phyloP scores from a whole-genome alignment of 2,888 invertebrate species.

The Acronicta leporina region DNA sequence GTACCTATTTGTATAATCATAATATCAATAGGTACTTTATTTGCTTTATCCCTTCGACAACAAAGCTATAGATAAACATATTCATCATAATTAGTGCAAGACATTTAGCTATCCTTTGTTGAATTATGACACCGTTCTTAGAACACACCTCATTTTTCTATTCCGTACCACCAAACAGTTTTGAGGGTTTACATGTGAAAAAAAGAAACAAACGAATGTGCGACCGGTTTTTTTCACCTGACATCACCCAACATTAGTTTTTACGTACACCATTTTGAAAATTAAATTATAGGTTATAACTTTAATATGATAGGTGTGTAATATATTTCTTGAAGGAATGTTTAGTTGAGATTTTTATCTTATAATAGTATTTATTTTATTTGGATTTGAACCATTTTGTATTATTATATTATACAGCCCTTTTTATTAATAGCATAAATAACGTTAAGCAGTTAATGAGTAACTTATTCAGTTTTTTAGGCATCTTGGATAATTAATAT shows the following conservation, averaged over 20 bases:
- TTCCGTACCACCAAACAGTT: slow-evolving; percentile 76
- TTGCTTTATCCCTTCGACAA: slow-evolving; percentile 37
- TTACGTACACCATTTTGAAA: slow-evolving; percentile 82
- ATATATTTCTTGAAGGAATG: slow-evolving; percentile 79
- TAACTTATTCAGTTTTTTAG: slow-evolving; percentile 42
- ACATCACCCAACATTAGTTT: slow-evolving; percentile 82
- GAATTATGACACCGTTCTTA: slow-evolving; percentile 78
- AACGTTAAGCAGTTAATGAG: slow-evolving; percentile 50
- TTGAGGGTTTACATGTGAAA: slow-evolving; percentile 70
- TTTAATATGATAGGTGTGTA: slow-evolving; percentile 88
- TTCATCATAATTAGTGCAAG: slow-evolving; percentile 62
- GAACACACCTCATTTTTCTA: slow-evolving; percentile 79
- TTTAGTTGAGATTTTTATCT: slow-evolving; percentile 79
- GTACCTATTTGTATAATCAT: neutral
- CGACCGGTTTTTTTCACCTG: slow-evolving; percentile 83
- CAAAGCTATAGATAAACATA: slow-evolving; percentile 48
- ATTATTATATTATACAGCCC: slow-evolving; percentile 51
- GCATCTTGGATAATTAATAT: slow-evolving; percentile 14
- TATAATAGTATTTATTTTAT: slow-evolving; percentile 72
- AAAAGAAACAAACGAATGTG: slow-evolving; percentile 81
- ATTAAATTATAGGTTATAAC: slow-evolving; percentile 89
- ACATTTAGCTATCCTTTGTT: slow-evolving; percentile 61
- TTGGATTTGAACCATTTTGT: slow-evolving; percentile 56
- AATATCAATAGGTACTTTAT: slow-evolving; percentile 27
- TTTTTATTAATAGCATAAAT: slow-evolving; percentile 59